Percentiles rank a stretch among this genome's conserved stretches.
Conservation (phyloP, 2,113 vertebrate species). For the Sceloporus undulatus region DNA sequence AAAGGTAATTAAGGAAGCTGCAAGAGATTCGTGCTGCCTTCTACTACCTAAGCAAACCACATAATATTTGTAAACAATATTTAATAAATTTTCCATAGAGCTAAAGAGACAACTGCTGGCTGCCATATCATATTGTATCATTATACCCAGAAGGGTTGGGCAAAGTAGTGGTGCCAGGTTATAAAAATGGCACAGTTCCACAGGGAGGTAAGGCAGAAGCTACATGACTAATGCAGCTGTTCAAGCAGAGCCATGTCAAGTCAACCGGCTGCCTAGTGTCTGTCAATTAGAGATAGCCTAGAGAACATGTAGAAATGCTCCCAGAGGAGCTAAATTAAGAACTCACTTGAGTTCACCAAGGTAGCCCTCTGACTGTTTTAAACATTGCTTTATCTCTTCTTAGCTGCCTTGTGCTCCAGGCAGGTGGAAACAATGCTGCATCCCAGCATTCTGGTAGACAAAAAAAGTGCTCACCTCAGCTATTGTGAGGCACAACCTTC, state of each 20-base stretch:
- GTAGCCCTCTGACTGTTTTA: neutral
- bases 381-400: too few species aligned
- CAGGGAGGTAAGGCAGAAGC: constrained; percentile 12
- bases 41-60: neutral
- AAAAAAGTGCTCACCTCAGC: too few species aligned
- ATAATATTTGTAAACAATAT: constrained; percentile 6
- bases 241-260: constrained; percentile 8
- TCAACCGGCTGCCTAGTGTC: constrained; percentile 21
- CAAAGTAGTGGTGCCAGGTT: constrained; percentile 14
- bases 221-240: constrained; percentile 8
- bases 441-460: too few species aligned
- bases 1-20: constrained; percentile 15
- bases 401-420: too few species aligned
- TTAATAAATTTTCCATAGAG: constrained; percentile 2
- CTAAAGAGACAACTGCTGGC: constrained; percentile 10
- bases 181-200: constrained; percentile 23
- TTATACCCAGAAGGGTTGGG: neutral
- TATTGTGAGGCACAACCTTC: too few species aligned
- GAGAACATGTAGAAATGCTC: neutral
- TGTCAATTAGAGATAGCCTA: neutral
- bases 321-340: neutral
- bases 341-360: neutral
- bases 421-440: too few species aligned
- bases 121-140: neutral
- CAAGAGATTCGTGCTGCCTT: neutral